Evolutionary conservation across 2,113 vertebrate genomes (phyloP).

Genomic region (Melanotaenia duboulayi): DNA sequence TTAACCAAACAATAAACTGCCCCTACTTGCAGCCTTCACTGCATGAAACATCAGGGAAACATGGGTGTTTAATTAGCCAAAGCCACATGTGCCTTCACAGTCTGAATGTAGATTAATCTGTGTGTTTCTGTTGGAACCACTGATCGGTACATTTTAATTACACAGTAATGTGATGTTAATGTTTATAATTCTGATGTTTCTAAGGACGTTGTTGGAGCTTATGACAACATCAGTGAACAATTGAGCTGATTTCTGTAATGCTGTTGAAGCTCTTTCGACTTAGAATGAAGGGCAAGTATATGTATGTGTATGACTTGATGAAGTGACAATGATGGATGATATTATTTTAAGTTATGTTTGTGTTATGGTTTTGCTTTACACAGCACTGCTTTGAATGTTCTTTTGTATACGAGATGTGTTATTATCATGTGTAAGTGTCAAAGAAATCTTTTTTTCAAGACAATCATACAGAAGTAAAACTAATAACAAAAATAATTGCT

Average conservation of each 20-base stretch:
- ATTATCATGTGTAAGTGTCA: conserved; percentile 29
- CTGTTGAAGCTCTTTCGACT: conserved; percentile 30
- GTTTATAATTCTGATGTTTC: conserved; percentile 20
- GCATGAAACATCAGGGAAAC: conserved; percentile 15
- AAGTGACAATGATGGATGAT: conserved; percentile 43
- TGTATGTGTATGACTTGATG: conserved; percentile 45
- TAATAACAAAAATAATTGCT: conserved; percentile 59
- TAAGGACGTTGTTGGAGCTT: conserved; percentile 23
- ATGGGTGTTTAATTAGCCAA: conserved; percentile 45
- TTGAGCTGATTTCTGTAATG: conserved; percentile 24
- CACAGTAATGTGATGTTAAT: conserved; percentile 26
- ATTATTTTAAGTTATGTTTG: conserved; percentile 69
- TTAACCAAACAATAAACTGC: conserved; percentile 15
- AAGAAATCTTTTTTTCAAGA: conserved; percentile 43
- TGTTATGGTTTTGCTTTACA: conserved; percentile 58
- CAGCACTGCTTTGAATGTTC: conserved; percentile 45
- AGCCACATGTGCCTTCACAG: conserved; percentile 60
- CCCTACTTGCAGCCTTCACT: background rate
- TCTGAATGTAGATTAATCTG: conserved; percentile 14
- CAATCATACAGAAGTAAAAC: conserved; percentile 58
- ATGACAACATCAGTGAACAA: conserved; percentile 43
- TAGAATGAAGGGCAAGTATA: conserved; percentile 33
- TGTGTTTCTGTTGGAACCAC: conserved; percentile 45
- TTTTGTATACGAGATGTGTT: conserved; percentile 36
- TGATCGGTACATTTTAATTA: conserved; percentile 64